Evolutionary conservation across 2,797 vertebrate species (phyloP).

Genomic region (Naso thynnoides): DNA sequence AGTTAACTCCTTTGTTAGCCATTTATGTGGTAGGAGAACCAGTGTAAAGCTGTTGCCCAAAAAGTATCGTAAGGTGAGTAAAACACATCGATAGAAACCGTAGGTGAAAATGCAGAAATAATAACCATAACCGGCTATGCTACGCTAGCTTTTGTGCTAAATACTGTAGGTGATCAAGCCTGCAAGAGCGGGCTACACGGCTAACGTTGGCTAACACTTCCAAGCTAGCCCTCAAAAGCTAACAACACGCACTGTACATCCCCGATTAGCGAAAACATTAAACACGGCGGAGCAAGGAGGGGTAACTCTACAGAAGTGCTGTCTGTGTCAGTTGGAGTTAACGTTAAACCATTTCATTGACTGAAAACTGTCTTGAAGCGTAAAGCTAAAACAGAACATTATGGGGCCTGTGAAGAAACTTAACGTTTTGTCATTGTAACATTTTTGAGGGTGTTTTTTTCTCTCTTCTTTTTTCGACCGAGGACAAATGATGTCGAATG

Average conservation of each 20-base stretch:
- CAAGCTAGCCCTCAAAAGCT: constrained; percentile 27
- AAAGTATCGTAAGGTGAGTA: constrained; percentile 57
- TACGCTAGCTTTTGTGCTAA: constrained; percentile 35
- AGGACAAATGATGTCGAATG: not conserved
- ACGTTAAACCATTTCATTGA: too few relatives aligned
- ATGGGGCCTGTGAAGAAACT: not conserved
- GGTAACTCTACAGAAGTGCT: too few relatives aligned
- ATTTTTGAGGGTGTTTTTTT: not conserved
- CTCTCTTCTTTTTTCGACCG: not conserved
- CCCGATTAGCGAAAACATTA: fast-evolving
- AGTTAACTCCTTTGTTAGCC: not conserved
- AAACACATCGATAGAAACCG: not conserved
- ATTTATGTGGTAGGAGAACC: constrained; percentile 32
- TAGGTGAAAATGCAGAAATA: not conserved
- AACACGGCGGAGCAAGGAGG: too few relatives aligned
- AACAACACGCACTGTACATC: constrained; percentile 23
- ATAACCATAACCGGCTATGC: constrained; percentile 2
- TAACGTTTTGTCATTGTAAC: not conserved
- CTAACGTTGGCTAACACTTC: constrained; percentile 43
- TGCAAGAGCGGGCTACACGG: constrained; percentile 9
- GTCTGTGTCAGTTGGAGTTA: too few relatives aligned
- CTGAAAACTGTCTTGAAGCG: not conserved
- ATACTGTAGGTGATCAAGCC: constrained; percentile 7
- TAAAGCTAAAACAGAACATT: not conserved
- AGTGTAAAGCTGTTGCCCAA: not conserved